These are phyloP conservation scores for Mastomys coucha DNA, from an alignment of 2,113 vertebrate species.

Conservation along the genomic window DNA sequence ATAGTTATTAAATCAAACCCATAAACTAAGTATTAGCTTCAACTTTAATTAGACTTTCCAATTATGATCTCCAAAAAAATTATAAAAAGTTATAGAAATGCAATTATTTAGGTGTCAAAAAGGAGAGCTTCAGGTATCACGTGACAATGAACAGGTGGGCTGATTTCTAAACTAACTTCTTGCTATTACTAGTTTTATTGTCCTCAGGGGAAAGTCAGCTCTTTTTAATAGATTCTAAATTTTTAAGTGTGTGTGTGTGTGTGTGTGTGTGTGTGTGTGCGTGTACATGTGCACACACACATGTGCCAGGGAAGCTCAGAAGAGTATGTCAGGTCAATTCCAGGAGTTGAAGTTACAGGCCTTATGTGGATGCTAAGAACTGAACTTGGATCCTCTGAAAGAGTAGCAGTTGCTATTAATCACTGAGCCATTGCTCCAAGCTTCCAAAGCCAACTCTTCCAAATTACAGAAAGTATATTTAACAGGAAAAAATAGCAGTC, in stretches of 20 bases:
- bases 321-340: neutral
- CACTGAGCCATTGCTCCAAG: neutral
- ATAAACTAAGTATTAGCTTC: constrained; percentile 48
- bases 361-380: neutral
- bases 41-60: constrained; percentile 33
- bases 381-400: neutral
- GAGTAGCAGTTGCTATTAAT: neutral
- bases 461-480: neutral
- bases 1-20: constrained; percentile 40
- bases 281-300: neutral
- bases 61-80: constrained; percentile 35
- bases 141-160: neutral
- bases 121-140: neutral
- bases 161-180: neutral
- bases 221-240: neutral
- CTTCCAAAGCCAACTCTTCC: neutral
- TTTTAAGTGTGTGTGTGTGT: neutral
- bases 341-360: neutral
- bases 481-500: neutral
- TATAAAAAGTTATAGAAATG: constrained; percentile 10
- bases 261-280: neutral
- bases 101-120: constrained; percentile 22
- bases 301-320: too few species aligned
- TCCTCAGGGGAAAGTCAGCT: neutral
- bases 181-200: neutral